Evolutionary conservation across 1,140 invertebrate genomes (phyloP), one percentile per base, ranked within the genome.

Genomic region (Nebria ingens): DNA sequence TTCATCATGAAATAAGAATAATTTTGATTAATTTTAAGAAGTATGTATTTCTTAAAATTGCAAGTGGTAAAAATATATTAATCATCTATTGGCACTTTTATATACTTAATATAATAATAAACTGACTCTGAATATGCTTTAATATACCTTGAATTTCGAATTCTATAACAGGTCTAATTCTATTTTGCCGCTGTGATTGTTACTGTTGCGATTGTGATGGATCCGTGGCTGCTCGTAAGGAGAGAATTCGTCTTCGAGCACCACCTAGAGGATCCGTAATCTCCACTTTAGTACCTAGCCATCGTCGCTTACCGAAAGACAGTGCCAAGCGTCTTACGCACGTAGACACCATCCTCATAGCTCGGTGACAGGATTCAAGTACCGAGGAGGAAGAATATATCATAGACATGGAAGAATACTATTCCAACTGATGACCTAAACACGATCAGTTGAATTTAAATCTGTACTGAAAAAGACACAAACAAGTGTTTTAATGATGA

Each of bases 291-390:
- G 40, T 45, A 4, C 40, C 40, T 4, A 45, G 15, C 15, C 40
- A 45, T 11, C 40, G 40, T 3, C 25, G 56, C 29, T 17, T 53
- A 17, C 17, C 58, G 6, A 21, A 17, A 22, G 45, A 29, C 1
- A 52, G 15, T 52, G 21, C 2, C 9, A 11, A 54, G 15, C 55
- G 2, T 9, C 42, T 51, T 42, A 58, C 38, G 38, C 51, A 56
- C 52, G 56, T 60, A 19, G 59, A 60, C 19, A 53, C 53, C 2
- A 57, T 60, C 4, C 25, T 60, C 49, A 58, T 60, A 55, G 53
- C 59, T 2, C 58, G 56, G 57, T 60, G 59, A 60, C 59, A 60
- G 1, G 56, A 58, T 17, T 58, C 40, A 17, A 45, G 6, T 17
- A 45, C 51, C n/a, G 56, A 57, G 19, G 56, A 57, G 20, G 56